Conservation (phyloP, 2,888 invertebrate species). For the Altica lythri region DNA sequence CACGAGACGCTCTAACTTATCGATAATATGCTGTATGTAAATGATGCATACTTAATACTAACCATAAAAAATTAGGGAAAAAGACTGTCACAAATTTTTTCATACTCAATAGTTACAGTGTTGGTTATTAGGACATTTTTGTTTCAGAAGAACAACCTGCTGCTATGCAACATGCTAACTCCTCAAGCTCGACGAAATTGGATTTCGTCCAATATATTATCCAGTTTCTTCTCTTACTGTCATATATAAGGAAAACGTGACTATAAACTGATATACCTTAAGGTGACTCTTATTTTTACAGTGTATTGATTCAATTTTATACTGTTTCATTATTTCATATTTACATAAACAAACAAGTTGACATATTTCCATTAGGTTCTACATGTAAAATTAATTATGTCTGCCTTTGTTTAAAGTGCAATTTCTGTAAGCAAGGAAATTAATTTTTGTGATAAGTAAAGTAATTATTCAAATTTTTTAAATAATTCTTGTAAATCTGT, state of each 20-base stretch:
- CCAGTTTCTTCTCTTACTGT: conserved; percentile 43
- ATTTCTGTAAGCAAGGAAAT: no score
- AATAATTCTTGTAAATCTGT: conserved; percentile 44
- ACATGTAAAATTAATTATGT: no score
- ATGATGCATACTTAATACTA: no score
- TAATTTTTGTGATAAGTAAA: conserved; percentile 36
- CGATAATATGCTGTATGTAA: no score
- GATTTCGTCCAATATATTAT: conserved; percentile 46
- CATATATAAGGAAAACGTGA: conserved; percentile 45
- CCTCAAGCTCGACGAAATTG: conserved; percentile 46
- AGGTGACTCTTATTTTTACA: not conserved
- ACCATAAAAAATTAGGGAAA: no score
- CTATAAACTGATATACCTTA: conserved; percentile 10
- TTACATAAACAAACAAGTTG: no score
- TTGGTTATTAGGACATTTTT: no score
- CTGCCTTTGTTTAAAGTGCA: no score
- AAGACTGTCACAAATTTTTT: no score
- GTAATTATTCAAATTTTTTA: conserved; percentile 22
- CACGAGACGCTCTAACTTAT: no score
- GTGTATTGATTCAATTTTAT: not conserved
- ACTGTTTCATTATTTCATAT: not conserved
- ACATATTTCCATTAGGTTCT: no score
- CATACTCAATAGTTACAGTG: no score
- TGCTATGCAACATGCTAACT: conserved; percentile 73
- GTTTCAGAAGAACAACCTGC: conserved; percentile 71